Evolutionary conservation across 2,888 invertebrate species (phyloP), one percentile per base, ranked within the genome.

Genomic region (Anticlea derivata): DNA sequence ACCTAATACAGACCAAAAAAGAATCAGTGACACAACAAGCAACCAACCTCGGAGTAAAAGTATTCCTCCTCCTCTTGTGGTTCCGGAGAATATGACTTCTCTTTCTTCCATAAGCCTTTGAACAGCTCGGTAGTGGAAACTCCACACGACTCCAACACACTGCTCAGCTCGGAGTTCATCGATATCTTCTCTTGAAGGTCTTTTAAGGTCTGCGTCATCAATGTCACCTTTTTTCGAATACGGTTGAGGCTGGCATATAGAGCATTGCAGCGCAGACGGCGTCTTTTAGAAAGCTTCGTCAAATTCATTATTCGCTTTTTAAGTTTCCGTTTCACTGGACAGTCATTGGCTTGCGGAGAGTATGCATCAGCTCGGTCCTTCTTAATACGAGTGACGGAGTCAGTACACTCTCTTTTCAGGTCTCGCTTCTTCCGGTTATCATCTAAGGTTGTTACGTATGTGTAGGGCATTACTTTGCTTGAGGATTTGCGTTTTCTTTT

Each of bases 211-310:
- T 10, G n/a, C 0, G 35, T 35, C 7, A 35, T 23, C 1, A 2
- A 7, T 1, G 35, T 2, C 10, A 46, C 38, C 17, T 46, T 46
- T 23, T 31, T 46, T 26, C 33, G 23, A 3, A 46, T 26, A 7
- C 46, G 24, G 7, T 38, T 31, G 5, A 23, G 37, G 10, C 20
- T 20, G 8, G 35, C 37, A 31, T 41, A 41, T 5, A 46, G 41
- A 5, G 51, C 29, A 7, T 51, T 51, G 37, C 40, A 46, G 3
- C 46, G 34, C 22, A 46, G 17, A 1, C 46, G 40, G 5, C 51
- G 51, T 7, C 38, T 8, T 38, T 46, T 46, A 26, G 46, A 38
- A 3, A 46, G 17, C 17, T 38, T 38, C 6, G 38, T 11, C 17
- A 46, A 37, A 8, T 30, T 37, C 6, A 26, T 7, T 1, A 46